Percentiles rank a stretch among this genome's conserved stretches.
Evolutionary conservation across 1,140 invertebrate species (phyloP).

Genomic region (Leptinotarsa undecemlineata): DNA sequence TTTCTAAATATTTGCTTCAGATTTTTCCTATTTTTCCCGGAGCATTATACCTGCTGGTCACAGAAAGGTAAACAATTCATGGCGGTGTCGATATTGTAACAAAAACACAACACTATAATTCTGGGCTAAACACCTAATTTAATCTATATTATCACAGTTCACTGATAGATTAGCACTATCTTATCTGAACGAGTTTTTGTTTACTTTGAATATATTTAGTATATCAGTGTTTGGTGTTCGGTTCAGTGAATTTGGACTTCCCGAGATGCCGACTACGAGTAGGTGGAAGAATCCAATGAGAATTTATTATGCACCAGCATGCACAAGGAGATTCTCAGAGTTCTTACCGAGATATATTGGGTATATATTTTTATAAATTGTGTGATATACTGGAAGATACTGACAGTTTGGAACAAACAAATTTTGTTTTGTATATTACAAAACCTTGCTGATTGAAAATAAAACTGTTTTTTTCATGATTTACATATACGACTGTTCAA

Average conservation of each 20-base stretch:
- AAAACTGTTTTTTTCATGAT: too few relatives aligned
- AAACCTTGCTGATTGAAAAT: too few relatives aligned
- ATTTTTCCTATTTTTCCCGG: too few relatives aligned
- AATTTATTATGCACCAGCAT: background rate
- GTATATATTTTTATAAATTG: background rate
- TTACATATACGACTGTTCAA: too few relatives aligned
- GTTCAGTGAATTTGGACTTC: slow-evolving; percentile 7
- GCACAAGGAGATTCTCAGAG: slow-evolving; percentile 21
- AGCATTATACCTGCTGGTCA: too few relatives aligned
- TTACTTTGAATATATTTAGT: slow-evolving; percentile 19
- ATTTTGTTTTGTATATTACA: too few relatives aligned
- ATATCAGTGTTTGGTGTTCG: background rate
- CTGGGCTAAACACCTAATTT: slow-evolving; percentile 7
- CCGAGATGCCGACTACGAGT: background rate
- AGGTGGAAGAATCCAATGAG: slow-evolving; percentile 22
- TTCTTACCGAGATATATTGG: slow-evolving; percentile 10
- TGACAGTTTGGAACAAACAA: too few relatives aligned
- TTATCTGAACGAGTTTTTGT: slow-evolving; percentile 23
- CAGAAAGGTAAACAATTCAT: background rate
- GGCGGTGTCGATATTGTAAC: background rate
- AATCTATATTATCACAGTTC: slow-evolving; percentile 16
- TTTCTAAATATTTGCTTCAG: too few relatives aligned
- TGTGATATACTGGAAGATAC: too few relatives aligned
- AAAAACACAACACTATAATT: background rate
- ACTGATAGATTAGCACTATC: slow-evolving; percentile 16